Conservation (phyloP, 2,888 invertebrate species). For the Diplolepis rosae region DNA sequence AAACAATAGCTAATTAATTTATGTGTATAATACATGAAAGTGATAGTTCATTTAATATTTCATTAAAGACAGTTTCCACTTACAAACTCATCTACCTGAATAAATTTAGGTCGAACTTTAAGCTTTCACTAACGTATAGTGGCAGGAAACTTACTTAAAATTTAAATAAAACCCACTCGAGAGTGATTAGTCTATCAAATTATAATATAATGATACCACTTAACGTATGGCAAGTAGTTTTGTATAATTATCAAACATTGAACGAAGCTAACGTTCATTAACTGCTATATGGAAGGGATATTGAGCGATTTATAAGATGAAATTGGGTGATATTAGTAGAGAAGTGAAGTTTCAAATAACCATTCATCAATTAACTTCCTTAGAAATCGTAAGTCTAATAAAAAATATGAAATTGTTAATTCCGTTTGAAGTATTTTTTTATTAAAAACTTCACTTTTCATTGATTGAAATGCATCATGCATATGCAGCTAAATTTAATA, state of each 20-base stretch:
- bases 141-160: slow-evolving; percentile 1
- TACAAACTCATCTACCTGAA: neutral
- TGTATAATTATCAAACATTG: slow-evolving; percentile 19
- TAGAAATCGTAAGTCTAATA: neutral
- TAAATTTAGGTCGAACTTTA: slow-evolving; percentile 11
- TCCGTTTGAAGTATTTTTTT: no score
- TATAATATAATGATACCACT: slow-evolving; percentile 16
- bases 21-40: slow-evolving; percentile 16
- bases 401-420: no score
- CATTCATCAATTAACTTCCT: slow-evolving; percentile 14
- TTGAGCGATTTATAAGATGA: slow-evolving; percentile 21
- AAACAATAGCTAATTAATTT: neutral
- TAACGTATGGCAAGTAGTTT: slow-evolving; percentile 12
- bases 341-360: slow-evolving; percentile 4
- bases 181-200: neutral
- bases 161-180: neutral
- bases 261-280: slow-evolving; percentile 19
- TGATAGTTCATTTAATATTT: slow-evolving; percentile 13
- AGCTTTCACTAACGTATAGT: neutral
- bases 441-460: no score
- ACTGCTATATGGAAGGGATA: neutral
- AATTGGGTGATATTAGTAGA: slow-evolving; percentile 8
- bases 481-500: no score
- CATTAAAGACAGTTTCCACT: neutral
- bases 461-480: no score